Evolutionary conservation across 2,888 invertebrate species (phyloP), one percentile per base, ranked within the genome.

Genomic region (Opisthograptis luteolata): DNA sequence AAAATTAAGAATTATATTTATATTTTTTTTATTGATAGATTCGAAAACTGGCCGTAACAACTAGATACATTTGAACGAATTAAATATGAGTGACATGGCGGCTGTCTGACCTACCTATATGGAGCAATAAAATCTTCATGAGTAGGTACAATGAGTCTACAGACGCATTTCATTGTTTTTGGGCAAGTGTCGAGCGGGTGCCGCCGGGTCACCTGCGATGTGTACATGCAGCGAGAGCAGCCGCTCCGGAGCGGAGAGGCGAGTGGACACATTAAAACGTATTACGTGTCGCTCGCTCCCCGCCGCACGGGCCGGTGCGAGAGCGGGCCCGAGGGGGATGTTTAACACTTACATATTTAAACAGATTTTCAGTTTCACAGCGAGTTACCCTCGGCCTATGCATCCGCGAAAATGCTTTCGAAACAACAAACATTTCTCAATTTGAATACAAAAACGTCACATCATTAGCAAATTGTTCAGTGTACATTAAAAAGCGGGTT

Each of bases 381-480:
- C 9, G 1, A 4, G n/a, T n/a, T n/a, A n/a, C 13, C 10, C 8
- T 31, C 31, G 15, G 10, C 15, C n/a, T 14, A 9, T 20, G 9
- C 28, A 6, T 5, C 20, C 12, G 32, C 36, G 30, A 9, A 10
- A 10, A 17, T 5, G 32, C 15, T n/a, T 15, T n/a, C 25, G 3
- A 51, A 45, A n/a, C n/a, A 25, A 12, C 22, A 13, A 37, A 13
- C 2, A 24, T 46, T 35, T 36, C 27, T 32, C 45, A 22, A 14
- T 13, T 6, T 9, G 13, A 37, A 37, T 36, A 42, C 36, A 51
- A 55, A 54, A 50, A 55, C 42, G 28, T 55, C 44, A 32, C 44
- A 40, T 55, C 58, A 55, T 60, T 60, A 58, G 53, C 55, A 46
- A 55, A 58, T 60, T 48, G 34, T 30, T 53, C 25, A 53, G 43